Percentiles rank a stretch among this genome's conserved stretches.
Evolutionary conservation across 2,113 vertebrate species (phyloP).

Genomic region (Tiliqua scincoides): DNA sequence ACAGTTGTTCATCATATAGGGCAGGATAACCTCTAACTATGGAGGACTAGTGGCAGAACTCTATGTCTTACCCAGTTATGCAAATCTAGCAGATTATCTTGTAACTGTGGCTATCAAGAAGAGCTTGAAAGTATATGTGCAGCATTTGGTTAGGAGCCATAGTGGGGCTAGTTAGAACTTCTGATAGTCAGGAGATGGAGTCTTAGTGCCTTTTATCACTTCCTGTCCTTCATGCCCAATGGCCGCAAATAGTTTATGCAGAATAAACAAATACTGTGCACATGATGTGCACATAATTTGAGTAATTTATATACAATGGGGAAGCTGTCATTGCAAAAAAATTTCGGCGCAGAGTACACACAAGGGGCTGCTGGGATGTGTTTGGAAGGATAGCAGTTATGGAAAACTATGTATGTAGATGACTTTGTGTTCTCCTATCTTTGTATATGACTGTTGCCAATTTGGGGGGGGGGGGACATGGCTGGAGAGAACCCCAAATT

Average conservation of each 20-base stretch:
- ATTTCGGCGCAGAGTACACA: background rate
- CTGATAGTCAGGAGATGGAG: too few relatives aligned
- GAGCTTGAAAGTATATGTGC: background rate
- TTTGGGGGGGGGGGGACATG: background rate
- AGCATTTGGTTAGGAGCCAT: background rate
- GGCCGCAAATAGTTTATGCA: too few relatives aligned
- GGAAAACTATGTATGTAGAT: background rate
- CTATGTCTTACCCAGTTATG: background rate
- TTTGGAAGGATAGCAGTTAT: background rate
- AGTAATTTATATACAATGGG: background rate
- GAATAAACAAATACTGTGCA: too few relatives aligned
- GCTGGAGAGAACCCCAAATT: background rate
- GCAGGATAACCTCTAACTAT: background rate
- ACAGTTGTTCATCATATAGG: background rate
- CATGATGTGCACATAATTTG: background rate
- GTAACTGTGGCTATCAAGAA: too few relatives aligned
- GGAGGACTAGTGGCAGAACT: background rate
- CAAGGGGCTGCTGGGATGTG: background rate
- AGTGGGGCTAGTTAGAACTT: background rate
- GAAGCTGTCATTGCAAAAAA: background rate
- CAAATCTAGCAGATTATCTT: background rate
- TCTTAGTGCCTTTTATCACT: too few relatives aligned
- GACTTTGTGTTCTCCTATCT: background rate
- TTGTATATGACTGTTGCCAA: background rate
- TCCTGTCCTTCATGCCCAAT: too few relatives aligned